Evolutionary conservation across 2,113 vertebrate genomes (phyloP), one percentile per base, ranked within the genome.

Genomic region (Platysternon megacephalum): DNA sequence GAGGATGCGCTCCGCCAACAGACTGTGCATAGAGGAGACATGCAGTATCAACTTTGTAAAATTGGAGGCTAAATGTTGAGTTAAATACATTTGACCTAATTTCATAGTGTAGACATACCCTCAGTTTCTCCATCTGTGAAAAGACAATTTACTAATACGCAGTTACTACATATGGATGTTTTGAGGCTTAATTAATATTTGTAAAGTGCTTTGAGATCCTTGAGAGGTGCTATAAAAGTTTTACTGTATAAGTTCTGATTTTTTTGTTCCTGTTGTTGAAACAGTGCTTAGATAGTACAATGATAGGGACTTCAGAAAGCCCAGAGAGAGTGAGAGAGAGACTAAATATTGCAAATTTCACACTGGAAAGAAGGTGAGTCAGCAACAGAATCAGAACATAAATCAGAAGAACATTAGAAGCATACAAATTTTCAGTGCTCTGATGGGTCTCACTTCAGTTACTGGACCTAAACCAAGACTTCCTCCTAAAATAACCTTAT

Each of bases 261-360:
- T 83, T 93, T 87, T 92, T 95, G 86, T 91, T 96, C 89, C 93
- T 96, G 85, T 89, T 94, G 92, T 88, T 92, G 87, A 96, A 93
- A 92, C 52, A 92, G 91, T 94, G 79, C 96, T 90, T 96, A 90
- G 92, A 96, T 96, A 96, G 86, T 91, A 89, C 65, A 90, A 42
- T 39, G 88, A 85, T 53, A 32, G 89, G 28, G 39, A 88, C 3
- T 93, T 86, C 42, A 39, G 81, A 85, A 83, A 8, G 78, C 39
- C 22, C 49, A 89, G 46, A 95, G 89, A 82, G 89, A 80, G 89
- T 82, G n/a, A 53, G 88, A 95, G 55, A 72, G 39, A 95, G 90
- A 93, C n/a, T 91, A 95, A 97, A 95, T 93, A 95, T 94, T 95
- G 95, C 85, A 86, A 72, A 39, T 21, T 72, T 72, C 76, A 97